Conservation (phyloP, 2,113 vertebrate species). For the Polypterus senegalus region DNA sequence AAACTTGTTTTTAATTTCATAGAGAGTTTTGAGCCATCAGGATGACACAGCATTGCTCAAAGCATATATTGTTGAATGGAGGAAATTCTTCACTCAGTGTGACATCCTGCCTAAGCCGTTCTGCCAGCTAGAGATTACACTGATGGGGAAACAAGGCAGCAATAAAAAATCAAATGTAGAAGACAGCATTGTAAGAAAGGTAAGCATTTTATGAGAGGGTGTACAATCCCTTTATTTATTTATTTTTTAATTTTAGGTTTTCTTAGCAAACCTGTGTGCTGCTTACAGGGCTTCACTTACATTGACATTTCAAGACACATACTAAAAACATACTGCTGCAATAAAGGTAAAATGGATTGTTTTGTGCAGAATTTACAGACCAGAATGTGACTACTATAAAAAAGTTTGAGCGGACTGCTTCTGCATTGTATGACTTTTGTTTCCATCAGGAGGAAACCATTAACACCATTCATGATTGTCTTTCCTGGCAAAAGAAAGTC, state of each 20-base stretch:
- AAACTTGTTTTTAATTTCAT: slow-evolving; percentile 12
- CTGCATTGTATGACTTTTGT: too few relatives aligned
- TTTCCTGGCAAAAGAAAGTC: too few relatives aligned
- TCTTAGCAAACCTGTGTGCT: not conserved
- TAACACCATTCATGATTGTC: too few relatives aligned
- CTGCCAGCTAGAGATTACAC: slow-evolving; percentile 77
- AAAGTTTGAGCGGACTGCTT: too few relatives aligned
- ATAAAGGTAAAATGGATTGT: too few relatives aligned
- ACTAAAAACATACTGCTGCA: too few relatives aligned
- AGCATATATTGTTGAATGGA: slow-evolving; percentile 95
- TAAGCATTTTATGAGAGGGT: slow-evolving; percentile 29
- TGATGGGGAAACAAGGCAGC: slow-evolving; percentile 96
- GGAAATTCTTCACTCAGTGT: slow-evolving; percentile 58
- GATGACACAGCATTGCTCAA: slow-evolving; percentile 93
- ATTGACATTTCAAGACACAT: too few relatives aligned
- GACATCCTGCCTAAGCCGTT: slow-evolving; percentile 87
- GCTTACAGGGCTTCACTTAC: not conserved
- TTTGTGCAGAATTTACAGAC: too few relatives aligned
- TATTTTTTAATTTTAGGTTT: not conserved
- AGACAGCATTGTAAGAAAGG: slow-evolving; percentile 96
- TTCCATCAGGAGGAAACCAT: too few relatives aligned
- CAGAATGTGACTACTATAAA: too few relatives aligned
- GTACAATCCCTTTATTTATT: not conserved
- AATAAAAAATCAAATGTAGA: slow-evolving; percentile 96
- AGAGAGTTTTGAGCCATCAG: slow-evolving; percentile 95